These are phyloP conservation scores for Limnephilus auricula DNA, from an alignment of 2,888 invertebrate species.

Conservation along the genomic window DNA sequence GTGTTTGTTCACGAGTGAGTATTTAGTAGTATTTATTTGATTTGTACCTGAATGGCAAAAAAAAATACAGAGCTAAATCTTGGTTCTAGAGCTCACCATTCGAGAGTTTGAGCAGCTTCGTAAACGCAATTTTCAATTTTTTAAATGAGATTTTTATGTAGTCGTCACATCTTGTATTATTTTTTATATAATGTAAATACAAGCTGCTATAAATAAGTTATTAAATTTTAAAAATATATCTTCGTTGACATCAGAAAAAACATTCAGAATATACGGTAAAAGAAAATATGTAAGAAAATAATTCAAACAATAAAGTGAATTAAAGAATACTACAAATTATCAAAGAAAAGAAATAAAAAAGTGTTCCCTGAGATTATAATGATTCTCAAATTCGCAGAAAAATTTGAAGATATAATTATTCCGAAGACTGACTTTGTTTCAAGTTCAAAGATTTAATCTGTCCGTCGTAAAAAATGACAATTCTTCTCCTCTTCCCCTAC, in stretches of 20 bases:
- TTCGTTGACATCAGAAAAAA: not conserved
- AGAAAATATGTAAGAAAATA: not conserved
- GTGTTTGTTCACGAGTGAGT: too few relatives aligned
- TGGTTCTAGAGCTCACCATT: too few relatives aligned
- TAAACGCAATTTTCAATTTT: too few relatives aligned
- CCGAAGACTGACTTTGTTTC: constrained; percentile 36
- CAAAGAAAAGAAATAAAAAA: not conserved
- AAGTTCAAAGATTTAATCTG: constrained; percentile 39
- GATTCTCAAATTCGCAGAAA: constrained; percentile 26
- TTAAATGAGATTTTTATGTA: too few relatives aligned
- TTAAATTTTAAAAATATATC: not conserved
- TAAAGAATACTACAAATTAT: constrained; percentile 2
- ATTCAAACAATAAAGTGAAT: not conserved
- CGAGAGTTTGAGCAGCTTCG: too few relatives aligned
- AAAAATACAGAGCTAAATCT: too few relatives aligned
- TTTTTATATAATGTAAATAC: not conserved
- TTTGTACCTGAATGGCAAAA: too few relatives aligned
- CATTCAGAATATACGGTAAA: not conserved
- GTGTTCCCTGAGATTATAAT: constrained; percentile 2
- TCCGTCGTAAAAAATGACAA: constrained; percentile 45
- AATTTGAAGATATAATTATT: constrained; percentile 23
- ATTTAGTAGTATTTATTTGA: too few relatives aligned
- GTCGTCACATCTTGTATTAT: not conserved
- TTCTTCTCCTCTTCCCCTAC: not conserved
- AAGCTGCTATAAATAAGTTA: not conserved